Evolutionary conservation across 2,113 vertebrate genomes (phyloP).

Genomic region (Amblyopsis rosae): DNA sequence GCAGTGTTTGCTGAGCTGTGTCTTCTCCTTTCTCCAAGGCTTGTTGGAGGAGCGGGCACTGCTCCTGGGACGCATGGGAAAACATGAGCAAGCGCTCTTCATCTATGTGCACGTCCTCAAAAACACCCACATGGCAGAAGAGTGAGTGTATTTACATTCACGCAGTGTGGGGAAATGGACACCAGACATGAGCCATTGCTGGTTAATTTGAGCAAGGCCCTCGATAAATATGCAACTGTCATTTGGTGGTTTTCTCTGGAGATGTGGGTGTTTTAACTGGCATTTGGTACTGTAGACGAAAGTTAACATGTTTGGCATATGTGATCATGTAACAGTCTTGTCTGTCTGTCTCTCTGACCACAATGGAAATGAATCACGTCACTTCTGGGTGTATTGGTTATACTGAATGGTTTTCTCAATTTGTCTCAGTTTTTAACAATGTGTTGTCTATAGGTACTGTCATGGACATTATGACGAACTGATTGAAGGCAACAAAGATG

Average conservation of each 20-base stretch:
- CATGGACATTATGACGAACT: constrained; percentile 87
- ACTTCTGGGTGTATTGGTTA: not conserved
- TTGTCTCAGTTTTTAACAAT: not conserved
- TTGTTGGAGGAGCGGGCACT: constrained; percentile 93
- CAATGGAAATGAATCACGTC: not conserved
- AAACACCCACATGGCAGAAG: constrained; percentile 91
- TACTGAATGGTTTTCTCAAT: not conserved
- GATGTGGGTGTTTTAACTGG: not conserved
- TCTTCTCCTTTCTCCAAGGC: constrained; percentile 69
- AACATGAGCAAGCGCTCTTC: constrained; percentile 96
- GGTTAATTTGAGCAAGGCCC: no score
- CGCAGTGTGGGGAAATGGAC: not conserved
- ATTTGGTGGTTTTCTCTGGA: not conserved
- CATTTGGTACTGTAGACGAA: not conserved
- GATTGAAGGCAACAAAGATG: constrained; percentile 91
- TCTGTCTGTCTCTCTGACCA: not conserved
- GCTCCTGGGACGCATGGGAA: constrained; percentile 95
- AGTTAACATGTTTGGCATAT: not conserved
- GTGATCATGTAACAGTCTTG: not conserved
- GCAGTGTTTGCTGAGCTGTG: not conserved
- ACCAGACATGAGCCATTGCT: not conserved
- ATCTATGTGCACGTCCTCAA: constrained; percentile 96
- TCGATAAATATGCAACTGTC: no score
- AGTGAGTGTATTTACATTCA: constrained; percentile 75
- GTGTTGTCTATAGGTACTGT: constrained; percentile 84